These are phyloP conservation scores for Myanophis thanlyinensis DNA, from an alignment of 2,113 vertebrate genomes.

Conservation along the genomic window DNA sequence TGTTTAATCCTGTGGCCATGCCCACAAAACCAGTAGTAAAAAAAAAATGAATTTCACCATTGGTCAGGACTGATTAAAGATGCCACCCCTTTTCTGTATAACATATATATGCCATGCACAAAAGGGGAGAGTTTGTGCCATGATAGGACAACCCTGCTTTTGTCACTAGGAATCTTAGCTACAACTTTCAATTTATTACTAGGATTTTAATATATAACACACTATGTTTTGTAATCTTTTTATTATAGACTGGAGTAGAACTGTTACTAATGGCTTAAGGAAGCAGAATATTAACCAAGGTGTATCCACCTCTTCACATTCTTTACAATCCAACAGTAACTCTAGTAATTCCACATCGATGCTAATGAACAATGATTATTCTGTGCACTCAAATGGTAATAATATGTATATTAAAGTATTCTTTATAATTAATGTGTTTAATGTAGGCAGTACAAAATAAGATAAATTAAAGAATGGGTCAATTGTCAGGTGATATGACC, in stretches of 20 bases:
- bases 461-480: neutral
- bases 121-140: neutral
- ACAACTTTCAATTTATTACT: slow-evolving; percentile 19
- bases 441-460: slow-evolving; percentile 10
- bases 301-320: slow-evolving; percentile 81
- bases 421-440: slow-evolving; percentile 39
- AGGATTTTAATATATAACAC: slow-evolving; percentile 43
- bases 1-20: too few species aligned
- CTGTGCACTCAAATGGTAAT: slow-evolving; percentile 72
- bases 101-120: neutral
- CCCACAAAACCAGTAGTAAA: too few species aligned
- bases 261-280: slow-evolving; percentile 79
- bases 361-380: slow-evolving; percentile 76
- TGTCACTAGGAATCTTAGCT: neutral
- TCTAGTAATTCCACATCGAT: slow-evolving; percentile 77
- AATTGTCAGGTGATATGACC: neutral
- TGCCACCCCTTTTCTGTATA: neutral
- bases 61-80: neutral
- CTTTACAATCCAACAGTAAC: slow-evolving; percentile 79
- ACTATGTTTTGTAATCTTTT: slow-evolving; percentile 54
- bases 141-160: neutral
- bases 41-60: too few species aligned
- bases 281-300: slow-evolving; percentile 80
- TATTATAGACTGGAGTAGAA: slow-evolving; percentile 79
- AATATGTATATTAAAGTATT: slow-evolving; percentile 65